Evolutionary conservation across 2,113 vertebrate species (phyloP), one percentile per base, ranked within the genome.

Genomic region (Orthonyx spaldingii): DNA sequence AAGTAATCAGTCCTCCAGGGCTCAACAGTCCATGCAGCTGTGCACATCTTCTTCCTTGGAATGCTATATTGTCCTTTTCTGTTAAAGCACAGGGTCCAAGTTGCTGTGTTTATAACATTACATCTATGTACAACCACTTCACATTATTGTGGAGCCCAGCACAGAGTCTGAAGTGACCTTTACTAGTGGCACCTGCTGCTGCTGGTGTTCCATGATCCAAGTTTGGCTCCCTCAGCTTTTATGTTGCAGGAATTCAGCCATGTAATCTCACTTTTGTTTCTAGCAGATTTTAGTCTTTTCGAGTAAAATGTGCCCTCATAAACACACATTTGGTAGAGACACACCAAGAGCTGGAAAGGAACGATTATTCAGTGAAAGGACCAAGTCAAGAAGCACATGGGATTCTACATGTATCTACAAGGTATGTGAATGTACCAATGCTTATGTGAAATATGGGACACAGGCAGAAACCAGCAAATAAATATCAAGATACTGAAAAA

Each of bases 381-480:
- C 52, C 39, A 60, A 61, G 56, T 27, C 5, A 3, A 41, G 69
- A 65, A 46, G 37, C 49, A 18, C 0, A 2, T 5, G 13, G 50
- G 47, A 49, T 72, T 37, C 49, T 33, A 30, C 9, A 11, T 7
- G 46, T 69, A 64, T 49, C 16, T 26, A 37, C 6, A 72, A 72
- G n/a, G 28, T 55, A 35, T 21, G 39, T 47, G 39, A 59, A 47
- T 6, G 5, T 28, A 71, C 23, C 65, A 49, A 15, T 7, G 17
- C 24, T 75, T 28, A 28, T 15, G 4, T 32, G 72, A 60, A 64
- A 60, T 41, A 30, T 12, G 20, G 10, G 69, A 76, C 16, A 27
- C 41, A 76, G 59, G 35, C 41, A 92, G 30, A 47, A 94, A 78
- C 13, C 22, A 71, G 41, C 32, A 86, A 94, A 84, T 78, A 94